Base-by-base conservation (phyloP, 1,140 invertebrate genomes). In the Triops longicaudatus region DNA sequence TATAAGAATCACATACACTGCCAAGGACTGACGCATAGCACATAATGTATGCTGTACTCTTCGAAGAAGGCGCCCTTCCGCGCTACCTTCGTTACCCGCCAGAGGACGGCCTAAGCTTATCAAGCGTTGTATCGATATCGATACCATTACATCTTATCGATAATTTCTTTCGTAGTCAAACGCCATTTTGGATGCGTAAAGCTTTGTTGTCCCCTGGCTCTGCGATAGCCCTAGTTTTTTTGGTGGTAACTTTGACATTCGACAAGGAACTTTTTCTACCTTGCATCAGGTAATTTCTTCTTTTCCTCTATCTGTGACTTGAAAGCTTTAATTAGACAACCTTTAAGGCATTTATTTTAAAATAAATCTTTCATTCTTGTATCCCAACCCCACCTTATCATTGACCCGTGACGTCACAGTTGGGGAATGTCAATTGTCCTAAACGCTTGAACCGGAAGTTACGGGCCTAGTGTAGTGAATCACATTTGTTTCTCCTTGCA, bases 181-280 rank as follows among this genome's bases (percentile, higher is more conserved):
- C 44, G 74, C 74, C 44, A 50, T 72, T 28, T 50, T 75, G 28
- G 44, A 72, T 27, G 74, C 74, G 26, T 50, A 5, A 72, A n/a
- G 74, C 14, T 72, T 50, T 27, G 44, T 72, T 72, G 37, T 26
- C 11, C 31, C 74, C 28, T 26, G 50, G 14, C 50, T 17, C 22
- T n/a, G 50, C 17, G n/a, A 9, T 1, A 63, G 17, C 50, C 31
- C 7, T 7, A 22, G 17, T 63, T 63, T 63, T 44, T 63, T 10
- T 63, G n/a, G 50, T 63, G 50, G 50, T 1, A 63, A 22, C 22
- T 63, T 63, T 63, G 50, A 17, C 50, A 63, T n/a, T 63, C 10
- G 22, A 63, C 50, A 7, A 0, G 50, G 14, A 63, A 63, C 17
- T 22, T 63, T 17, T 6, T 63, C 50, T 0, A 1, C 17, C 50